Evolutionary conservation across 2,888 invertebrate species (phyloP), one percentile per base, ranked within the genome.

Genomic region (Nesidiocoris tenuis): DNA sequence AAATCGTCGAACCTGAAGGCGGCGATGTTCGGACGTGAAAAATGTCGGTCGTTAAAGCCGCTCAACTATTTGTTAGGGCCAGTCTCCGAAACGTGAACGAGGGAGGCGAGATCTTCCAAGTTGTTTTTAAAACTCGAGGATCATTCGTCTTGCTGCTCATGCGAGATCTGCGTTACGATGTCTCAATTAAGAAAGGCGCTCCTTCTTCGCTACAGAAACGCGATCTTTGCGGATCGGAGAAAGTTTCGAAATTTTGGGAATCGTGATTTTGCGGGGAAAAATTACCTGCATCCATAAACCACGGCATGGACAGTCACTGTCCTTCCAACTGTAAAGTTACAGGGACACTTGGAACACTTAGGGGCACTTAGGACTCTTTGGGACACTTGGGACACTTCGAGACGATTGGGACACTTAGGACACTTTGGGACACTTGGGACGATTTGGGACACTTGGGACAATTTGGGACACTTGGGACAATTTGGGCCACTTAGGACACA

Each of bases 41-140:
- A 66, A 66, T 66, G 66, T 66, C 22, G 66, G 66, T 39, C 66
- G 55, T 66, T 55, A 66, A 18, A 39, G 25, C 66, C 18, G 66
- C 66, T 66, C 66, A 65, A 66, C 66, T 39, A 66, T 66, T 66
- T 66, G 66, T 66, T 39, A 39, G 39, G n/a, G n/a, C n/a, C n/a
- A n/a, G n/a, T 7, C 39, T 39, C 39, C 5, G 39, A 39, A 39
- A 39, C 39, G 39, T 39, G 39, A 39, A 39, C 39, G 39, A 39
- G 39, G 39, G 39, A 39, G 39, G 39, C 39, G 39, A 39, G 39
- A 39, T 39, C 39, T 39, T 39, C 39, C 12, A 39, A 39, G 39
- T 39, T 39, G 39, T 39, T 39, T 39, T 39, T 39, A 39, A 39
- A 39, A 39, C 39, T 39, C 39, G 39, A 39, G 39, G 39, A 39